phyloP scores from a whole-genome alignment of 1,140 invertebrate species.

The Liolophura sinensis region DNA sequence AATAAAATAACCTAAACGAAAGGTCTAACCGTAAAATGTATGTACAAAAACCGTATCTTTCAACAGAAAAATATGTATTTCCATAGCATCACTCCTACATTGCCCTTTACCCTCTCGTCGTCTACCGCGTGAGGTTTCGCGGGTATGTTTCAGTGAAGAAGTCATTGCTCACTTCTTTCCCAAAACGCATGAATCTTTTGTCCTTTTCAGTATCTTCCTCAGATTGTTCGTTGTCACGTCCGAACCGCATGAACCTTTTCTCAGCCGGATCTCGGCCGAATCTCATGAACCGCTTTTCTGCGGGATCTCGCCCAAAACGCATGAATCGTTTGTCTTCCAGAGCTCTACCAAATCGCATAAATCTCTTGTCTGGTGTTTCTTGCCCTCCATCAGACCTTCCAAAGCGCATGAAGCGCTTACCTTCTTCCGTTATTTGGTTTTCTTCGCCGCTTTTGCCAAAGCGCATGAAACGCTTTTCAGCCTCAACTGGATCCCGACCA shows the following conservation, averaged over 20 bases:
- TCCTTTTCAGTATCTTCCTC: conserved; percentile 17
- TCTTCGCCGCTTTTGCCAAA: conserved; percentile 23
- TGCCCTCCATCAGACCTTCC: conserved; percentile 5
- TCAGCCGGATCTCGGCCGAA: conserved; percentile 32
- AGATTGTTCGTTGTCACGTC: conserved; percentile 8
- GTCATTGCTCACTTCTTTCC: conserved; percentile 5
- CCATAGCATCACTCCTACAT: too few species aligned
- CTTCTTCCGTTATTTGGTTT: background rate
- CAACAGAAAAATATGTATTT: too few species aligned
- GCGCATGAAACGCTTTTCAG: conserved; percentile 36
- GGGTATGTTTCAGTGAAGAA: too few species aligned
- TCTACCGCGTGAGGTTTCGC: too few species aligned
- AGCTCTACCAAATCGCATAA: conserved; percentile 21
- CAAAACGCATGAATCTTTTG: conserved; percentile 28
- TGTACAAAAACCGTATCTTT: too few species aligned
- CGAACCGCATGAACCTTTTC: conserved; percentile 28
- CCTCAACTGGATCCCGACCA: conserved; percentile 18
- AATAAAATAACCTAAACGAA: too few species aligned
- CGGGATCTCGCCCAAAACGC: conserved; percentile 33
- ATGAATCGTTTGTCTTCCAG: conserved; percentile 38
- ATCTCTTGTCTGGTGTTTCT: conserved; percentile 24
- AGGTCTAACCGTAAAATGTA: too few species aligned
- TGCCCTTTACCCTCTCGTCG: too few species aligned
- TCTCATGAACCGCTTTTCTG: conserved; percentile 45
- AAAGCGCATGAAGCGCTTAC: conserved; percentile 8